Percentiles rank a stretch among this genome's conserved stretches.
phyloP scores from a whole-genome alignment of 2,113 vertebrate species.

The Orientallactaga bullata region DNA sequence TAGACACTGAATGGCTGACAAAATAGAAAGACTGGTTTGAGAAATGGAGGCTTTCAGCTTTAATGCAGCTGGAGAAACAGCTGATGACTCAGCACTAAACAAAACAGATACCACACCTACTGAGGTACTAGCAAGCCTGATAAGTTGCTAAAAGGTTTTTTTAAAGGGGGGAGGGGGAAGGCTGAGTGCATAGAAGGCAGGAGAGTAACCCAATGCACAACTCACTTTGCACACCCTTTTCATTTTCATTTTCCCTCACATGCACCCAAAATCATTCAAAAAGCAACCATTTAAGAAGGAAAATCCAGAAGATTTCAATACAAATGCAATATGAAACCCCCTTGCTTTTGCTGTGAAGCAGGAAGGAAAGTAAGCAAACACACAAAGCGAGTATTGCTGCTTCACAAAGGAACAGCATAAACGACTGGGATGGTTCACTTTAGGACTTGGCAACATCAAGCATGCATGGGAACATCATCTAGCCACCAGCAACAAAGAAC shows the following conservation, averaged over 20 bases:
- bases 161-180: not conserved
- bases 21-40: conserved; percentile 26
- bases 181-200: not conserved
- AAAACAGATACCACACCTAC: not conserved
- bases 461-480: too few species aligned
- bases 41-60: not conserved
- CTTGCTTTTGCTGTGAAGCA: not conserved
- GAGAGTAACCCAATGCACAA: not conserved
- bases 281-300: conserved; percentile 45
- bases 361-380: conserved; percentile 21
- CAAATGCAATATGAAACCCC: conserved; percentile 29
- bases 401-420: not conserved
- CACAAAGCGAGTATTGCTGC: not conserved
- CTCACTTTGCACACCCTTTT: conserved; percentile 3
- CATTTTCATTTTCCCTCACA: not conserved
- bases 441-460: not conserved
- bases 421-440: not conserved
- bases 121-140: not conserved
- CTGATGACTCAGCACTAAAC: not conserved
- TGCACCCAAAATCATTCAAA: not conserved
- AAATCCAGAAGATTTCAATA: conserved; percentile 8
- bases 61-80: not conserved
- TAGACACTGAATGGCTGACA: not conserved
- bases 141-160: conserved; percentile 29
- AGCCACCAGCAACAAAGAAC: too few species aligned